Percentiles rank a stretch among this genome's conserved stretches.
Conservation (phyloP, 2,113 vertebrate genomes). For the Podocnemis expansa region DNA sequence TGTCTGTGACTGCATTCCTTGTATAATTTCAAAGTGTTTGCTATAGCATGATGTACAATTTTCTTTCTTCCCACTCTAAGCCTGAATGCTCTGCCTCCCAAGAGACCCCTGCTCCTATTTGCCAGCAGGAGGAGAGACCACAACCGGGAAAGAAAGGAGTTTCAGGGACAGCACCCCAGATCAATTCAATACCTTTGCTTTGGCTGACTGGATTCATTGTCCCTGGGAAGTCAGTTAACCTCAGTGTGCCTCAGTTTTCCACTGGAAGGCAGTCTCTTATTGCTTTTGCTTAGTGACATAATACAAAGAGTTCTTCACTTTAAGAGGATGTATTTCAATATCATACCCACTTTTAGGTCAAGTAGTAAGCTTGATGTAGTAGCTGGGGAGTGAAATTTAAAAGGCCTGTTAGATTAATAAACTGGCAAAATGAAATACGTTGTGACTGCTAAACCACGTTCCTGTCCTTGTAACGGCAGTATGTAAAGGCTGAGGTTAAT, state of each 20-base stretch:
- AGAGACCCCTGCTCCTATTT: background rate
- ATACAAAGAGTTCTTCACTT: background rate
- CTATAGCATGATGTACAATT: conserved; percentile 4
- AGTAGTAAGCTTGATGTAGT: background rate
- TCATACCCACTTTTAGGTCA: conserved; percentile 40
- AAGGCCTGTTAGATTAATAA: conserved; percentile 28
- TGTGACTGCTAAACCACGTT: background rate
- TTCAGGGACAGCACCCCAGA: conserved; percentile 36
- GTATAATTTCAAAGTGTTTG: background rate
- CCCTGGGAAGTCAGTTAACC: background rate
- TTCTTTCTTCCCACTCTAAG: conserved; percentile 20
- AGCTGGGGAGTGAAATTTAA: conserved; percentile 31
- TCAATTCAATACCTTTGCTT: background rate
- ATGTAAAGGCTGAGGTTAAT: conserved; percentile 28
- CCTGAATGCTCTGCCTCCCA: background rate
- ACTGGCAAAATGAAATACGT: background rate
- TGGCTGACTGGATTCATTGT: background rate
- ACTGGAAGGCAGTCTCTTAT: background rate
- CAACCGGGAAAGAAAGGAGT: conserved; percentile 40
- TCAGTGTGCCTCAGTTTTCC: background rate
- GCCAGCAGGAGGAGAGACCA: conserved; percentile 30
- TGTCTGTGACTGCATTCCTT: background rate
- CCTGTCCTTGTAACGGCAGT: conserved; percentile 20
- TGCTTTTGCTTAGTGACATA: conserved; percentile 5
- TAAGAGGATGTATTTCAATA: background rate